phyloP scores from a whole-genome alignment of 2,113 vertebrate genomes.

The Rhea americana region DNA sequence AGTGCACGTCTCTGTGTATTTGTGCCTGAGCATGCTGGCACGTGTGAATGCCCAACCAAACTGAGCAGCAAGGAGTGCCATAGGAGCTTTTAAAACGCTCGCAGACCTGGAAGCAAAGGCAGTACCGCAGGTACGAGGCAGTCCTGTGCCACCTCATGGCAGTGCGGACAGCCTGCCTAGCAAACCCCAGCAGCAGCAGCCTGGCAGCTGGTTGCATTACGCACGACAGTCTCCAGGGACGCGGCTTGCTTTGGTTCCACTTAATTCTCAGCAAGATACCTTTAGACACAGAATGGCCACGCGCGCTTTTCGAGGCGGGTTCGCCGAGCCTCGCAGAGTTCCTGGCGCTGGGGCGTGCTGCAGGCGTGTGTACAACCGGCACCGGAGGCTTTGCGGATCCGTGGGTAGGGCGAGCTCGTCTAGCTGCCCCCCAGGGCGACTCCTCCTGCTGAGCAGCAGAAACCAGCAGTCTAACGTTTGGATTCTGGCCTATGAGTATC shows the following conservation, averaged over 20 bases:
- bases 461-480: slow-evolving; percentile 1
- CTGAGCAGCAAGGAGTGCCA: neutral
- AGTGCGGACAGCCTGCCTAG: neutral
- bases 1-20: neutral
- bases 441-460: neutral
- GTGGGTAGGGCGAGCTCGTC: neutral
- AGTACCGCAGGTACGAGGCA: neutral
- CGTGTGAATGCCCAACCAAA: neutral
- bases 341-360: neutral
- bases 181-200: neutral
- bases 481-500: neutral
- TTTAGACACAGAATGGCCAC: neutral
- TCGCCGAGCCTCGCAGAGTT: neutral
- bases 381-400: neutral
- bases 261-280: neutral
- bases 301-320: neutral
- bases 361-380: neutral
- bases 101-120: neutral
- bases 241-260: neutral
- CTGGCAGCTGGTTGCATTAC: neutral
- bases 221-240: neutral
- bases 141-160: neutral
- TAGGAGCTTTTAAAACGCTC: neutral
- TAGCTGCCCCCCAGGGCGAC: neutral
- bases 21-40: neutral